These are phyloP conservation scores for Tetramorium bicarinatum DNA, from an alignment of 2,888 invertebrate species.

Conservation along the genomic window DNA sequence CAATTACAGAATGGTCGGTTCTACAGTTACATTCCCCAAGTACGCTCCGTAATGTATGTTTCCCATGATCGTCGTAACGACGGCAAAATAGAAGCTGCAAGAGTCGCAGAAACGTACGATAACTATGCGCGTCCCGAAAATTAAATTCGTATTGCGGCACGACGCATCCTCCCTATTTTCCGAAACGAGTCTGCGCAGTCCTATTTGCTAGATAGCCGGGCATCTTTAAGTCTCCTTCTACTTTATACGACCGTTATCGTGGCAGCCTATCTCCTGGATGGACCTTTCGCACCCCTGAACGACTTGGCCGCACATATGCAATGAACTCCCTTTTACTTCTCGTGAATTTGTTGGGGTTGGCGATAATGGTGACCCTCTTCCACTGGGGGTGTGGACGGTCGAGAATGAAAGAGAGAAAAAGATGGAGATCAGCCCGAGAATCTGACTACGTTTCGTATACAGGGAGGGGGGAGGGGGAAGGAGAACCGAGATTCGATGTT, in stretches of 20 bases:
- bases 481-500: conserved; percentile 68
- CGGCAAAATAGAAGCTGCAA: conserved; percentile 49
- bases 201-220: conserved; percentile 60
- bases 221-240: conserved; percentile 73
- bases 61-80: conserved; percentile 47
- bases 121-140: conserved; percentile 57
- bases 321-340: conserved; percentile 75
- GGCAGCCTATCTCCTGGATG: conserved; percentile 74
- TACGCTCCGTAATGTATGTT: conserved; percentile 44
- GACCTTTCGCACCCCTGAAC: conserved; percentile 74
- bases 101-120: conserved; percentile 50
- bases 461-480: not conserved
- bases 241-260: conserved; percentile 76
- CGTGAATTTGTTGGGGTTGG: conserved; percentile 77
- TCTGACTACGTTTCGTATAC: conserved; percentile 60
- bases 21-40: conserved; percentile 28
- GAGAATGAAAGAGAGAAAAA: conserved; percentile 54
- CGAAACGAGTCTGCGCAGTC: conserved; percentile 51
- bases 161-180: conserved; percentile 47
- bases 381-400: conserved; percentile 32
- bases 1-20: conserved; percentile 22
- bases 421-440: conserved; percentile 58
- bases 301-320: conserved; percentile 73
- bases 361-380: conserved; percentile 76
- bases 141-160: conserved; percentile 61